Percentiles rank a stretch among this genome's conserved stretches.
phyloP scores from a whole-genome alignment of 2,797 vertebrate genomes.

The Chelidonichthys spinosus region DNA sequence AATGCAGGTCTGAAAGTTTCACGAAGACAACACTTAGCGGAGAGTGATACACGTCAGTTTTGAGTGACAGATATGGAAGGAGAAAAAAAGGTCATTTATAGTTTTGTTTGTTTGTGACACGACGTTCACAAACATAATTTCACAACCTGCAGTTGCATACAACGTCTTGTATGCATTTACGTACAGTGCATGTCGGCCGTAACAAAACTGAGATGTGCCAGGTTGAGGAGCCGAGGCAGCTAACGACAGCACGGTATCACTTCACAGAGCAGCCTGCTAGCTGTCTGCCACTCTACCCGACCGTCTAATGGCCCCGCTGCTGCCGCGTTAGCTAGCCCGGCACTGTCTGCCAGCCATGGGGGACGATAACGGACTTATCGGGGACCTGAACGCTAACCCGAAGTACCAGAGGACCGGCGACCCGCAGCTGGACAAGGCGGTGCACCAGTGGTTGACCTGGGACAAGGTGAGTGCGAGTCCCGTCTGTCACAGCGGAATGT shows the following conservation, averaged over 20 bases:
- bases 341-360: conserved; percentile 63
- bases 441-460: conserved; percentile 90
- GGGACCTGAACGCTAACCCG: conserved; percentile 87
- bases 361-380: conserved; percentile 55
- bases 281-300: accelerated
- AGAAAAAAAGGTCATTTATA: too few relatives aligned
- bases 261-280: too few relatives aligned
- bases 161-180: too few relatives aligned
- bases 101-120: too few relatives aligned
- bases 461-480: conserved; percentile 84
- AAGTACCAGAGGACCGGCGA: conserved; percentile 83
- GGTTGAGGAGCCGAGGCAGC: background rate
- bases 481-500: background rate
- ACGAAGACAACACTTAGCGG: too few relatives aligned
- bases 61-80: too few relatives aligned
- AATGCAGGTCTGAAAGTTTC: too few relatives aligned
- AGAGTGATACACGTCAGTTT: too few relatives aligned
- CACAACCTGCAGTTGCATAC: too few relatives aligned
- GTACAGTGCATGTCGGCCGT: too few relatives aligned
- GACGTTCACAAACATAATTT: too few relatives aligned
- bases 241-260: background rate
- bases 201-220: background rate
- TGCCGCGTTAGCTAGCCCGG: conserved; percentile 1
- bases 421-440: conserved; percentile 85
- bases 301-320: background rate